These are phyloP conservation scores for Zaprionus gabonicus DNA, from an alignment of 1,140 invertebrate species.

Conservation along the genomic window DNA sequence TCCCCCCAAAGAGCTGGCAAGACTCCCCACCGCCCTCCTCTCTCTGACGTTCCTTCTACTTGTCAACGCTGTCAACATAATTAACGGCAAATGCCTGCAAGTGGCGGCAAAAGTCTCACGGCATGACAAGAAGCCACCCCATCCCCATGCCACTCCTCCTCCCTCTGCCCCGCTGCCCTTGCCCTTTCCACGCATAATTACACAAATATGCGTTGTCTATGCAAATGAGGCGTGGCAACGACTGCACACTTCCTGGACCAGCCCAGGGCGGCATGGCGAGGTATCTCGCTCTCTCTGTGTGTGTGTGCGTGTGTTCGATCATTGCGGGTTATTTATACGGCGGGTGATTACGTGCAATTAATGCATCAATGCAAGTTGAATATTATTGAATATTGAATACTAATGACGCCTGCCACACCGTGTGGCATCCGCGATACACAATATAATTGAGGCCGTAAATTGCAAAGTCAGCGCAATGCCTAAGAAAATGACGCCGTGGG, in stretches of 20 bases:
- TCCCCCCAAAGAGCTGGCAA: conserved; percentile 3
- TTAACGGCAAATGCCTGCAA: conserved; percentile 73
- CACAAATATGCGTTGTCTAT: conserved; percentile 69
- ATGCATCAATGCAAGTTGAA: conserved; percentile 73
- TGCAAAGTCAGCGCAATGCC: conserved; percentile 59
- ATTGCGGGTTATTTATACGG: conserved; percentile 65
- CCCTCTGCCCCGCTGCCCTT: conserved; percentile 11
- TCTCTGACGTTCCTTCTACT: conserved; percentile 15
- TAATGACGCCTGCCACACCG: conserved; percentile 60
- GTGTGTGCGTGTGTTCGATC: conserved; percentile 16
- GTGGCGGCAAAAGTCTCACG: conserved; percentile 66
- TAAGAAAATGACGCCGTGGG: conserved; percentile 51
- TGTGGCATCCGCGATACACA: conserved; percentile 35
- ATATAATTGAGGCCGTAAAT: conserved; percentile 70
- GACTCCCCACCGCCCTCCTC: background rate
- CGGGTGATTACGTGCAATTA: conserved; percentile 79
- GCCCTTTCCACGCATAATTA: conserved; percentile 74
- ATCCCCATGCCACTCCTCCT: background rate
- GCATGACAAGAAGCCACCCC: conserved; percentile 65
- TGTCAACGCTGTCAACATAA: conserved; percentile 74
- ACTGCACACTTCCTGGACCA: conserved; percentile 36
- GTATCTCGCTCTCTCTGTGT: background rate
- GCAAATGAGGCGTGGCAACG: conserved; percentile 70
- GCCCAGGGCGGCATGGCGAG: conserved; percentile 15
- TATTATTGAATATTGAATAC: conserved; percentile 76